These are phyloP conservation scores for Zaprionus inermis DNA, from an alignment of 1,140 invertebrate genomes.

Conservation along the genomic window DNA sequence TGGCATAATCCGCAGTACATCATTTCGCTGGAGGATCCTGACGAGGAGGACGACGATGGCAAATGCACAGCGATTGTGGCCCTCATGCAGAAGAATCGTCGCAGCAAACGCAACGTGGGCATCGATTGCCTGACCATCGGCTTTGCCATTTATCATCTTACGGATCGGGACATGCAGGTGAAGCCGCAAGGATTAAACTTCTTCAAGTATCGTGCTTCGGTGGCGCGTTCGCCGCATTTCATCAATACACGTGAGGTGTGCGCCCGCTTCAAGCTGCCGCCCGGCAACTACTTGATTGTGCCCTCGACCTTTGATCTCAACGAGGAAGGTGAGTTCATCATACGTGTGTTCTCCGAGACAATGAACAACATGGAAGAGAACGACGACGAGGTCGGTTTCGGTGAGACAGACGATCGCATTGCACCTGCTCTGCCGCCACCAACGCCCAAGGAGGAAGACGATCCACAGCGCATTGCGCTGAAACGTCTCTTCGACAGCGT, in stretches of 20 bases:
- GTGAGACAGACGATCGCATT: slow-evolving; percentile 87
- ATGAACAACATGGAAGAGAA: slow-evolving; percentile 94
- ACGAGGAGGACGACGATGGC: slow-evolving; percentile 96
- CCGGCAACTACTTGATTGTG: slow-evolving; percentile 97
- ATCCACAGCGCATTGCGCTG: slow-evolving; percentile 87
- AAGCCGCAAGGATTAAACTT: slow-evolving; percentile 95
- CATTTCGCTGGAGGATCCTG: slow-evolving; percentile 94
- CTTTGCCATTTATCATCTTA: slow-evolving; percentile 96
- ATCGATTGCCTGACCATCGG: slow-evolving; percentile 97
- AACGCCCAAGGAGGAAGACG: slow-evolving; percentile 84
- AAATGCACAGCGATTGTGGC: slow-evolving; percentile 97
- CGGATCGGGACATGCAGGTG: slow-evolving; percentile 90
- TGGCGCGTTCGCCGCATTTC: slow-evolving; percentile 96
- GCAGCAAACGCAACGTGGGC: slow-evolving; percentile 94
- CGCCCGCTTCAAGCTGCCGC: slow-evolving; percentile 93
- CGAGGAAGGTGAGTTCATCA: slow-evolving; percentile 97
- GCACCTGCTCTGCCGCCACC: slow-evolving; percentile 74
- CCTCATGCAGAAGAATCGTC: slow-evolving; percentile 96
- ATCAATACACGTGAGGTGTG: slow-evolving; percentile 97
- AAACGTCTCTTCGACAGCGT: slow-evolving; percentile 93
- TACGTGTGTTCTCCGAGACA: slow-evolving; percentile 98
- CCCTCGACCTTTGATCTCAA: slow-evolving; percentile 99
- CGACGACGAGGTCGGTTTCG: slow-evolving; percentile 92
- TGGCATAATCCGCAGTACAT: slow-evolving; percentile 98
- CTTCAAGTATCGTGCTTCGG: slow-evolving; percentile 98